Base-by-base conservation (phyloP, 2,888 invertebrate genomes). In the Callyntrura guangdongensis region DNA sequence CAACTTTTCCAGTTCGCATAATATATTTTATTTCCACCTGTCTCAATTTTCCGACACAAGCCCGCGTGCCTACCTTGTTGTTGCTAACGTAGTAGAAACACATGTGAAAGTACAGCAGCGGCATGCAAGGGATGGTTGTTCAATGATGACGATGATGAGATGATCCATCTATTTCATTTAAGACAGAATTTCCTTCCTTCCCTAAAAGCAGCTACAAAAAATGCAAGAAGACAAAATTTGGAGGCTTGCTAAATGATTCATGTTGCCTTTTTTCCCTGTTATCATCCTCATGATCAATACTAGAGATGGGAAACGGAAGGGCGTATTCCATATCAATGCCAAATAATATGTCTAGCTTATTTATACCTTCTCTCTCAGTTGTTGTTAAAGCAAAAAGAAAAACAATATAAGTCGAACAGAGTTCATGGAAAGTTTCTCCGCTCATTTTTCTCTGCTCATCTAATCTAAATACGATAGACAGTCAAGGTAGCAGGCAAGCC, bases 141-240 rank as follows among this genome's bases (percentile, higher is more conserved):
- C 79, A 59, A 79, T 79, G 56, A 56, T 27, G 82, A 77, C n/a
- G 61, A 72, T 77, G 49, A 67, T 36, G 49, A 36, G 36, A 64
- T 72, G 77, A 86, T 86, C 77, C 86, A 86, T 86, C 86, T 86
- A 61, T 61, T 86, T 86, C 84, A 82, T 79, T 79, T 72, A 36
- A 53, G 72, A 59, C 85, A 85, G 59, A 85, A 74, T 85, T 85
- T 85, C 45, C 74, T 67, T 64, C 64, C 79, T 56, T 36, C 67
- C 67, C 47, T 17, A 74, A 11, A 56, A 27, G 14, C 14, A 79
- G 56, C 59, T 20, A 56, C n/a, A 27, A 81, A 59, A 83, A 83
- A 45, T 82, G 47, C 4, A 64, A 56, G n/a, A 64, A 45, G 45
- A 61, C 61, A 61, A 64, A 61, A 82, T 64, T 56, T 14, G 22